Conservation (phyloP, 2,113 vertebrate species). For the crab-eating macaque (Macaca fascicularis) region T2T-MFA8v1.1 NC_088375.1:114949001-114949500, state of each 20-base stretch:
- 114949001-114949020: not conserved
- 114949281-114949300: not conserved
- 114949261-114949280: not conserved
- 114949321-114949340: not conserved
- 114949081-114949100: rapidly evolving
- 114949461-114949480: not conserved
- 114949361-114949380: not conserved
- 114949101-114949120: rapidly evolving
- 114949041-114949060: not conserved
- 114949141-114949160: rapidly evolving
- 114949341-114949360: not conserved
- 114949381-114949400: not conserved
- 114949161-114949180: not conserved
- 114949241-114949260: not conserved
- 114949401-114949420: not conserved
- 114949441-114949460: not conserved
- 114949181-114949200: not conserved
- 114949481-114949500: not conserved
- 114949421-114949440: not conserved
- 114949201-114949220: not conserved
- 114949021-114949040: not conserved
- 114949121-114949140: rapidly evolving
- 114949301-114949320: not conserved
- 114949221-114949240: not conserved
- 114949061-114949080: no score